Evolutionary conservation across 2,888 invertebrate species (phyloP).

Genomic region (Eubasilissa splendida): DNA sequence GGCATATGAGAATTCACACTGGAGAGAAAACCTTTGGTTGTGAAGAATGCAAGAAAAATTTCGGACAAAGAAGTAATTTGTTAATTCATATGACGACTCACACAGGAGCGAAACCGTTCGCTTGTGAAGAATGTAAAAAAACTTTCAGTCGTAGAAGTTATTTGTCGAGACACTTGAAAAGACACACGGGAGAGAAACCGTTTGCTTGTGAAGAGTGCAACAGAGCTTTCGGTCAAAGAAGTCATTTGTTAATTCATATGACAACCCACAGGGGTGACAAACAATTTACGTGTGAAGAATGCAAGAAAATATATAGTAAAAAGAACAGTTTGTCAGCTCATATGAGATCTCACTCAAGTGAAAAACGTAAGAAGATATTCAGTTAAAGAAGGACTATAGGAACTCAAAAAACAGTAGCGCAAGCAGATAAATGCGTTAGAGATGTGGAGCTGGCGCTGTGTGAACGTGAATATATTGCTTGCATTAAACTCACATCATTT

Average conservation of each 20-base stretch:
- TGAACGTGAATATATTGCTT: too few species aligned
- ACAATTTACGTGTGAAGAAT: background rate
- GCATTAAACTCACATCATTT: too few species aligned
- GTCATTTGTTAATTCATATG: background rate
- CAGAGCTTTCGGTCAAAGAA: constrained; percentile 5
- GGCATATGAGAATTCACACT: background rate
- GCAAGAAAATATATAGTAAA: too few species aligned
- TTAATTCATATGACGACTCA: background rate
- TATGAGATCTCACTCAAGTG: background rate
- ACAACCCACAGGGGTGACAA: background rate
- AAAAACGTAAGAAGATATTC: background rate
- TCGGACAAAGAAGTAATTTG: background rate
- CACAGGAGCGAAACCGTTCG: background rate
- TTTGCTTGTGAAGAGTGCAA: background rate
- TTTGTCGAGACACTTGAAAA: constrained; percentile 2
- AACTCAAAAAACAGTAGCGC: too few species aligned
- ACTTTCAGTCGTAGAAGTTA: background rate
- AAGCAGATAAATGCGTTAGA: too few species aligned
- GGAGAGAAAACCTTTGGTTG: background rate
- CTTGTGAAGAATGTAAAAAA: constrained; percentile 12
- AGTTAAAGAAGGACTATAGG: background rate
- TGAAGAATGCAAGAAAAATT: background rate
- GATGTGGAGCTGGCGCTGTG: too few species aligned
- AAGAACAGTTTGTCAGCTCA: too few species aligned
- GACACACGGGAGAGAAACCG: background rate